These are phyloP conservation scores for Clarias gariepinus DNA, from an alignment of 2,113 vertebrate species.

Conservation along the genomic window DNA sequence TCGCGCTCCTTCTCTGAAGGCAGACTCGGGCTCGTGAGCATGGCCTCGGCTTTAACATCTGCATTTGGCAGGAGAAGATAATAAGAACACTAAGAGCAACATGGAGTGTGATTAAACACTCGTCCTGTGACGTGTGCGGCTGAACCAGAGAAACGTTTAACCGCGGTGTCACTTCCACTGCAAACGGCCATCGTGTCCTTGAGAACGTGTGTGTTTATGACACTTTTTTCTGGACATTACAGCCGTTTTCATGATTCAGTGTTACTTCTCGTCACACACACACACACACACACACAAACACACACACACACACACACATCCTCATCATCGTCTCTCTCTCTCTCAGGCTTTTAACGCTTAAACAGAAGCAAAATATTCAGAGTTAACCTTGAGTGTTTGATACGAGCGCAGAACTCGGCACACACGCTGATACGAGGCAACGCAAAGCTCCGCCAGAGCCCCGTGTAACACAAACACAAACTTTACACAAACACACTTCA, in stretches of 20 bases:
- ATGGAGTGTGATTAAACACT: slow-evolving; percentile 54
- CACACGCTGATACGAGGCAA: slow-evolving; percentile 32
- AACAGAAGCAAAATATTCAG: slow-evolving; percentile 81
- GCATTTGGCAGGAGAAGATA: slow-evolving; percentile 61
- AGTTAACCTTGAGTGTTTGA: slow-evolving; percentile 74
- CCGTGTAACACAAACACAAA: slow-evolving; percentile 38
- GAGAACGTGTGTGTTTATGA: slow-evolving; percentile 81
- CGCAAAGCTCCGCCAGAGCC: neutral
- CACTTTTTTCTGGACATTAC: slow-evolving; percentile 76
- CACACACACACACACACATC: slow-evolving; percentile 8
- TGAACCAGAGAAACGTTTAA: slow-evolving; percentile 70
- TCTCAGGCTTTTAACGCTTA: slow-evolving; percentile 78
- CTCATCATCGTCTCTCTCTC: slow-evolving; percentile 25
- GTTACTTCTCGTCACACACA: slow-evolving; percentile 59
- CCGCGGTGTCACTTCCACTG: slow-evolving; percentile 69
- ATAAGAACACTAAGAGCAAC: slow-evolving; percentile 53
- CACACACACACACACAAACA: neutral
- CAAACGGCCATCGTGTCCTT: slow-evolving; percentile 79
- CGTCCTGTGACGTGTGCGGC: slow-evolving; percentile 53
- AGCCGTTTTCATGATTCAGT: slow-evolving; percentile 73
- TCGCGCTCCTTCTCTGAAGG: slow-evolving; percentile 66
- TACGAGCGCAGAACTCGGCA: slow-evolving; percentile 41
- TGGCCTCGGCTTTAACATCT: slow-evolving; percentile 67
- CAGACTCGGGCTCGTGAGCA: slow-evolving; percentile 64
- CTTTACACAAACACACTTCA: slow-evolving; percentile 29